Percentiles rank a stretch among this genome's conserved stretches.
Evolutionary conservation across 2,113 vertebrate genomes (phyloP).

Genomic region (Oreochromis spilurus): DNA sequence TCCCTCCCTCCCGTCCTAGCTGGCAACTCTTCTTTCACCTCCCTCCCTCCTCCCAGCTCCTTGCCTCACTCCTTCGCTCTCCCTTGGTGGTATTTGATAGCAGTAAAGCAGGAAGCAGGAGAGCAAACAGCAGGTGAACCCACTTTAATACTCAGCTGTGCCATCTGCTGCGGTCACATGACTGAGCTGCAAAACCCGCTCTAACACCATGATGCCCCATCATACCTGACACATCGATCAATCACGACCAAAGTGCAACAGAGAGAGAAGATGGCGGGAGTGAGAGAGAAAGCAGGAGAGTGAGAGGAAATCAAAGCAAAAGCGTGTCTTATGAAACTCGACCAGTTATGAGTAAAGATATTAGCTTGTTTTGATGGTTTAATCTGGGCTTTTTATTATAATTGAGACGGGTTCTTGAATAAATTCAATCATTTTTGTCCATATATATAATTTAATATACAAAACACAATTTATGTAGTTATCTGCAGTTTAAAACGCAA

Average conservation of each 20-base stretch:
- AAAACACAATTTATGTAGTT: not conserved
- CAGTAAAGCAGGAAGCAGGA: constrained; percentile 66
- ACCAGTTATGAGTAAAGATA: not conserved
- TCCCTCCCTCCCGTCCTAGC: not conserved
- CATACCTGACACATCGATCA: constrained; percentile 95
- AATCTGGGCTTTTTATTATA: not conserved
- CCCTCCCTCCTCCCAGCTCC: not conserved
- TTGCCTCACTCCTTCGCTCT: constrained; percentile 29
- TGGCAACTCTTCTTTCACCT: constrained; percentile 9
- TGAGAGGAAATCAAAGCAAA: not conserved
- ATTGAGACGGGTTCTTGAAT: not conserved
- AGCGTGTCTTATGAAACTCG: not conserved
- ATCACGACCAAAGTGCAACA: constrained; percentile 71
- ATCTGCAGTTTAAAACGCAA: not conserved
- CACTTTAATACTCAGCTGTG: constrained; percentile 76
- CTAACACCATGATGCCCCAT: constrained; percentile 84
- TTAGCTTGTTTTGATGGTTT: not conserved
- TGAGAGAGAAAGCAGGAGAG: not conserved
- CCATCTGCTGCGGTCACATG: constrained; percentile 88
- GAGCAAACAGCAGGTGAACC: constrained; percentile 87
- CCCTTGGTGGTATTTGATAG: constrained; percentile 76
- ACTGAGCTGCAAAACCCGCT: constrained; percentile 80
- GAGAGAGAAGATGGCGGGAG: constrained; percentile 11
- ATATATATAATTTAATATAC: not conserved
- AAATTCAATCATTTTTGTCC: not conserved